Percentiles rank a stretch among this genome's conserved stretches.
Conservation (phyloP, 2,797 vertebrate species). For the Melanitta fusca region DNA sequence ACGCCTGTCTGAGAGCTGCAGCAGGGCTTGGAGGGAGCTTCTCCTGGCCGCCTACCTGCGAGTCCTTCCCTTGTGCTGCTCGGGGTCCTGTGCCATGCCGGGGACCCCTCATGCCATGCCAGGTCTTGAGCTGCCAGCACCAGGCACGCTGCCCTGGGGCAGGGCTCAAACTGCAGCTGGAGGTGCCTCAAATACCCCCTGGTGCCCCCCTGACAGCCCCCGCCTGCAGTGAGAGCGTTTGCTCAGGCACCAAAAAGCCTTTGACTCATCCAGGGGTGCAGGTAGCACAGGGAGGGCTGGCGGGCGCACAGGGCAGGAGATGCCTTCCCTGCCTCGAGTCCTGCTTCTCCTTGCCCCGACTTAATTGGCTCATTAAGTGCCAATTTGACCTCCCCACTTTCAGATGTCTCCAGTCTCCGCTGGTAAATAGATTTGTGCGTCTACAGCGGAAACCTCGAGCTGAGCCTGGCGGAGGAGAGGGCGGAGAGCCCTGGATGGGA, state of each 20-base stretch:
- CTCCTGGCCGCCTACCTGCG: neutral
- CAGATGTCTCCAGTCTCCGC: conserved; percentile 50
- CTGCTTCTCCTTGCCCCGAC: neutral
- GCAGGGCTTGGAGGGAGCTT: neutral
- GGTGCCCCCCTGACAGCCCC: neutral
- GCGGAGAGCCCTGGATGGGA: neutral
- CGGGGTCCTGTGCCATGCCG: accelerated
- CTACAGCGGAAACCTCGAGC: neutral
- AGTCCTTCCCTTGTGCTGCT: neutral
- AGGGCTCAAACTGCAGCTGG: neutral
- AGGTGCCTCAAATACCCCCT: neutral
- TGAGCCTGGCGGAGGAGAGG: neutral
- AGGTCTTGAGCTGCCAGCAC: neutral
- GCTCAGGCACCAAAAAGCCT: neutral
- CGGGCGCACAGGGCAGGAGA: neutral
- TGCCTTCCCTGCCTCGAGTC: neutral
- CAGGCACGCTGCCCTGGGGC: accelerated
- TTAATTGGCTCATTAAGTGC: conserved; percentile 39
- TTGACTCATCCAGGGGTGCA: neutral
- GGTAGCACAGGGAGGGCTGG: neutral
- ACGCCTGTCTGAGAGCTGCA: neutral
- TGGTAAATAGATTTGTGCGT: conserved; percentile 39
- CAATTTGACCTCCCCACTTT: conserved; percentile 39
- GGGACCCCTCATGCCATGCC: neutral
- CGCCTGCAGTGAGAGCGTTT: neutral